A percentile compares a stretch with the other conserved stretches of the same genome.
Evolutionary conservation across 2,797 vertebrate species (phyloP).

Genomic region (Channa striata): DNA sequence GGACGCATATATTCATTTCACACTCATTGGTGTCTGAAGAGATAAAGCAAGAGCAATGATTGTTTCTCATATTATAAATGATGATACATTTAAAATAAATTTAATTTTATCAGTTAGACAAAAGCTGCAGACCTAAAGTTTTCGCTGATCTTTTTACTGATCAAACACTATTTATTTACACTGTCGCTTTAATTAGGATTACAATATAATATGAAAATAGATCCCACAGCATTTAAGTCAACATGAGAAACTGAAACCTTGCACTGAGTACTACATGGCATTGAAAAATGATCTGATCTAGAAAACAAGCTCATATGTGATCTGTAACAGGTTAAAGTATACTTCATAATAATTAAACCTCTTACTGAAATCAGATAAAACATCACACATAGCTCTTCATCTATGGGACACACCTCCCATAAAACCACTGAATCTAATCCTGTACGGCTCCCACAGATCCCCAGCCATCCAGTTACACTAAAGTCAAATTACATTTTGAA

Average conservation of each 20-base stretch:
- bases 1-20: conserved; percentile 81
- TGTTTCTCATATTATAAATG: background rate
- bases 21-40: conserved; percentile 86
- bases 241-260: background rate
- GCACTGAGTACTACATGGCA: background rate
- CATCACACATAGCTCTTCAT: conserved; percentile 2
- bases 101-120: conserved; percentile 1
- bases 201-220: background rate
- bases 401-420: background rate
- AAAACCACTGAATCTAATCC: conserved; percentile 26
- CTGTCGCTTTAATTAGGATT: too few relatives aligned
- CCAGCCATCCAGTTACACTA: conserved; percentile 10
- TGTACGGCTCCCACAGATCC: conserved; percentile 13
- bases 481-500: conserved; percentile 23
- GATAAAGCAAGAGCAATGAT: conserved; percentile 8
- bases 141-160: too few relatives aligned
- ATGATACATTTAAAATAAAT: background rate
- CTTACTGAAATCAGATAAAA: conserved; percentile 24
- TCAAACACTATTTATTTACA: too few relatives aligned
- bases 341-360: conserved; percentile 1
- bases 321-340: background rate
- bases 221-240: background rate
- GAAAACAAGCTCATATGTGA: background rate
- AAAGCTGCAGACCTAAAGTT: too few relatives aligned
- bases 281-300: background rate